Evolutionary conservation across 2,888 invertebrate genomes (phyloP).

Genomic region (Lithophane leautieri): DNA sequence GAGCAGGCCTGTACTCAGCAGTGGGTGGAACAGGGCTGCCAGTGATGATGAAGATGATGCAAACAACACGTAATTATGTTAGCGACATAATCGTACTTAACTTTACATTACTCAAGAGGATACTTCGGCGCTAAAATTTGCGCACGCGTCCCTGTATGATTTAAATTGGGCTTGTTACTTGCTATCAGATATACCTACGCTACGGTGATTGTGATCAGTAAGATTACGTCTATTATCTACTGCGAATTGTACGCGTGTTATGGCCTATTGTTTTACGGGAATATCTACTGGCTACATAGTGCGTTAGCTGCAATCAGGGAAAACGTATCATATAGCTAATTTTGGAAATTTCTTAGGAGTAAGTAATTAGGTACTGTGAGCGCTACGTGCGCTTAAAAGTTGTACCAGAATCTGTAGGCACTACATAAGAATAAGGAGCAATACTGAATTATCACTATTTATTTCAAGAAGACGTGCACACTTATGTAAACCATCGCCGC

Average conservation of each 20-base stretch:
- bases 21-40: too few relatives aligned
- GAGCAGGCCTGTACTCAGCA: too few relatives aligned
- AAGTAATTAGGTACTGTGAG: background rate
- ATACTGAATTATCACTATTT: background rate
- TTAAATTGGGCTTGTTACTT: too few relatives aligned
- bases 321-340: background rate
- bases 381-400: too few relatives aligned
- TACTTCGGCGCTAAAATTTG: background rate
- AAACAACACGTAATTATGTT: background rate
- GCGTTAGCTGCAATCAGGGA: background rate
- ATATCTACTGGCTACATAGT: too few relatives aligned
- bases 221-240: background rate
- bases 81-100: background rate
- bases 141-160: background rate
- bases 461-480: too few relatives aligned
- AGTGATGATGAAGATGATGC: background rate
- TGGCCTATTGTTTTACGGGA: background rate
- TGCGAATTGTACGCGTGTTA: too few relatives aligned
- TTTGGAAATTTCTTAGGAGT: background rate
- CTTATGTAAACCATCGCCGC: too few relatives aligned
- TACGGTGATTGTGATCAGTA: slow-evolving; percentile 9
- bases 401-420: background rate
- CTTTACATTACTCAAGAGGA: background rate
- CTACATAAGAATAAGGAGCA: background rate
- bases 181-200: background rate